Percentiles rank a stretch among this genome's conserved stretches.
Evolutionary conservation across 2,113 vertebrate species (phyloP).

Genomic region (Pampusana beccarii): DNA sequence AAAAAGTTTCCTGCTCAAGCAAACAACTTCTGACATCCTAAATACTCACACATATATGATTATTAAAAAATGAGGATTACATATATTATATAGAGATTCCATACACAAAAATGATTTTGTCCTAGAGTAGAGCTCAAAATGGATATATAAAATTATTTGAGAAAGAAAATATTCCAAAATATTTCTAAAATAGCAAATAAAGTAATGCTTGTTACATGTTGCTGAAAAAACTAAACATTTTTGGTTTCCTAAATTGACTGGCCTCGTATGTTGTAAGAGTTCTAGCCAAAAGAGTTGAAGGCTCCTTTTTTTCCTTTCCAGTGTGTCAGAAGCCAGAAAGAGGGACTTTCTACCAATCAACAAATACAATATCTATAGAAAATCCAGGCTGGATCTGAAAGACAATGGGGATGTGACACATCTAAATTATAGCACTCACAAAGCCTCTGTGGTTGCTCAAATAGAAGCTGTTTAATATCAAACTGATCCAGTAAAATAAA

Average conservation of each 20-base stretch:
- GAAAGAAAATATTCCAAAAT: neutral
- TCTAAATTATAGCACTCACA: neutral
- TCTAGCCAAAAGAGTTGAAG: neutral
- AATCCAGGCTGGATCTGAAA: neutral
- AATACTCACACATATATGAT: neutral
- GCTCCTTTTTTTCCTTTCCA: neutral
- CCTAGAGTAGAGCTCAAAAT: neutral
- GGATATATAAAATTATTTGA: neutral
- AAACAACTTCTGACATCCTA: neutral
- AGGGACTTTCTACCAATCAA: neutral
- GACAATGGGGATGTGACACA: neutral
- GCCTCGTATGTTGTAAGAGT: neutral
- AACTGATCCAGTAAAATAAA: neutral
- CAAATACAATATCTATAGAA: neutral
- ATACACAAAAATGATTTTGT: neutral
- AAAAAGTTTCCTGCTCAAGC: neutral
- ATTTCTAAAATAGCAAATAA: neutral
- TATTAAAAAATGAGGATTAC: neutral
- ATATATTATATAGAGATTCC: neutral
- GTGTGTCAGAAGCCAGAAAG: neutral
- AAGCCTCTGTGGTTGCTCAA: neutral
- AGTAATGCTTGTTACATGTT: accelerated
- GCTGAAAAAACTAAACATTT: neutral
- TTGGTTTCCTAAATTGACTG: neutral
- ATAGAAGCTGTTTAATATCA: neutral